Evolutionary conservation across 2,888 invertebrate species (phyloP), one percentile per base, ranked within the genome.

Genomic region (Chromoteleia sp.): DNA sequence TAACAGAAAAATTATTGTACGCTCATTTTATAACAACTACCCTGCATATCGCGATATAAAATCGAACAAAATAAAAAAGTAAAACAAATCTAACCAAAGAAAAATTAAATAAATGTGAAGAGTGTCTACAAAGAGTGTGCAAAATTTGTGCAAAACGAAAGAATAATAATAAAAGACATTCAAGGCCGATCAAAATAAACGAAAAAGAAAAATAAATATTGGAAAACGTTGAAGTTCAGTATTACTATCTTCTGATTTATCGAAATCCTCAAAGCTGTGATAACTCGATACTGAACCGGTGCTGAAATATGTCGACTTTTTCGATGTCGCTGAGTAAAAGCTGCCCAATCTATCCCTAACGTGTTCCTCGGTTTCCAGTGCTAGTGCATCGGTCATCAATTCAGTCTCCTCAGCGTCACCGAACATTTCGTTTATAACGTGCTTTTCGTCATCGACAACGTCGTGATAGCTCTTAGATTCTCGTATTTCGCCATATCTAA

Each of bases 311-410:
- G 96, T 94, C 85, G 96, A 96, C 80, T 95, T 94, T 50, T 95
- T 93, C 0, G 97, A 97, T 65, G 95, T 95, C 0, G 96, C 95
- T 0, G 97, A 97, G 88, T 97, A 96, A 95, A 96, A 97, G 63
- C 97, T 97, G 90, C 96, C 97, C 54, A 96, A 93, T 67, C 96
- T 93, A 84, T 94, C 94, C 70, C 95, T 92, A 25, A 77, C 83
- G 29, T 86, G 86, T 6, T 85, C 83, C 50, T 91, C 90, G 2
- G 93, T 93, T 86, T 93, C 93, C 61, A 94, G 87, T 1, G 93
- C 92, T 63, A 94, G 89, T 19, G 88, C 89, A 56, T 92, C 92
- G 0, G 88, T 88, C 71, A 90, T 88, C 10, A 91, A 80, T 65
- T 83, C 84, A 54, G 50, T 84, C 14, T 85, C 86, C 6, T 85